phyloP scores from a whole-genome alignment of 2,888 invertebrate species.

The Chirona hameri region DNA sequence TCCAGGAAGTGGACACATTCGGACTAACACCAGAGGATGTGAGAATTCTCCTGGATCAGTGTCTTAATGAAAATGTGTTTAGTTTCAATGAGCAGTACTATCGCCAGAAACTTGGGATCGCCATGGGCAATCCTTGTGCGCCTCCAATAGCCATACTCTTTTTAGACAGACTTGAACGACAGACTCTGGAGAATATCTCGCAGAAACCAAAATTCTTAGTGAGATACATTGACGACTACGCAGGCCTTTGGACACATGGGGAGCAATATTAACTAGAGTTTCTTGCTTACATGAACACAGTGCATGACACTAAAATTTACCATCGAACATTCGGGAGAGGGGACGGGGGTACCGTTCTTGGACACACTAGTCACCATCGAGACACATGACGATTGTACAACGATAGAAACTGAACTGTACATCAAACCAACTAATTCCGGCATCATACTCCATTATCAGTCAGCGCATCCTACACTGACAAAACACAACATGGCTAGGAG shows the following conservation, averaged over 20 bases:
- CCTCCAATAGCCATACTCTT: neutral
- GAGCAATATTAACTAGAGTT: neutral
- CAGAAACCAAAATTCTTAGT: neutral
- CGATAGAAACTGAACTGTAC: neutral
- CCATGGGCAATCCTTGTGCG: neutral
- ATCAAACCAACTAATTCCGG: no score
- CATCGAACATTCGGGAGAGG: neutral
- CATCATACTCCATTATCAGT: no score
- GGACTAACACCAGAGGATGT: neutral
- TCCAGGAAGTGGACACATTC: neutral
- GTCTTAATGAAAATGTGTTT: neutral
- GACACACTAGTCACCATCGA: neutral
- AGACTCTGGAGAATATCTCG: no score
- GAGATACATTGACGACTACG: neutral
- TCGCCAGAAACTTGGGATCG: neutral
- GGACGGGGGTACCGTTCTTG: neutral
- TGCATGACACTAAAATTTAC: neutral
- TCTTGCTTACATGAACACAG: neutral
- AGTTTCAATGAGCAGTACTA: neutral
- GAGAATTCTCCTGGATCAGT: neutral
- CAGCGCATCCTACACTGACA: no score
- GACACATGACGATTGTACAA: neutral
- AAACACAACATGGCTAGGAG: no score
- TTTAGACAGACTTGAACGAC: neutral
- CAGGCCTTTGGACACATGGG: neutral